Base-by-base conservation (phyloP, 2,888 invertebrate species). In the Bugulina stolonifera region DNA sequence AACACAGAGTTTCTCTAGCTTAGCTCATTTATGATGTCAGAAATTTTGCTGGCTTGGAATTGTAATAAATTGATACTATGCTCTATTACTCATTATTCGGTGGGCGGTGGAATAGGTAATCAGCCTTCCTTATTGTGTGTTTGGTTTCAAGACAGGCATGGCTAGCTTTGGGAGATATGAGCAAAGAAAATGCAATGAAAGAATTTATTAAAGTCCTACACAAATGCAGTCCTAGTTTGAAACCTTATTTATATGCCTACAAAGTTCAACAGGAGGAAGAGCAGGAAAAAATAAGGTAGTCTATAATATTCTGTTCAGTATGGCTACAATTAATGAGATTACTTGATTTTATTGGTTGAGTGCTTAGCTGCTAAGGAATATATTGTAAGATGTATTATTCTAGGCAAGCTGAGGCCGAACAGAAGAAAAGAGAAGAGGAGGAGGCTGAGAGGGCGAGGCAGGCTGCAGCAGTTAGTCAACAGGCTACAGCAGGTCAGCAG, bases 181-280 rank as follows among this genome's bases (percentile, higher is more conserved):
- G 90, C 0, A 89, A 90, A 77, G 90, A 91, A 75, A 91, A 93
- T 80, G 94, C 97, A 0, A 94, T 94, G 91, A 89, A 91, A 77
- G 93, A 93, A 73, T 99, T 98, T 86, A 89, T 97, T 64, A 90
- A 93, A 79, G 88, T 92, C 72, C 86, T 99, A 75, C 93, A 94
- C 83, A 88, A 89, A 76, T 87, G 93, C 71, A 96, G 96, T 83
- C 91, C 92, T n/a, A 86, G 93, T 72, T 97, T 98, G 82, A 90
- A 90, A 79, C 91, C 95, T 0, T 94, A 91, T 81, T 89, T 95
- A 55, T 93, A 94, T 85, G 96, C 97, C 22, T 92, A 95, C 80
- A 90, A 91, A 80, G 89, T 93, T n/a, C n/a, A n/a, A 78, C 93
- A 95, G 83, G 88, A 90, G 73, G 92, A 93, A 80, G 91, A 93